Base-by-base conservation (phyloP, 2,888 invertebrate genomes). In the Phalangium opilio region DNA sequence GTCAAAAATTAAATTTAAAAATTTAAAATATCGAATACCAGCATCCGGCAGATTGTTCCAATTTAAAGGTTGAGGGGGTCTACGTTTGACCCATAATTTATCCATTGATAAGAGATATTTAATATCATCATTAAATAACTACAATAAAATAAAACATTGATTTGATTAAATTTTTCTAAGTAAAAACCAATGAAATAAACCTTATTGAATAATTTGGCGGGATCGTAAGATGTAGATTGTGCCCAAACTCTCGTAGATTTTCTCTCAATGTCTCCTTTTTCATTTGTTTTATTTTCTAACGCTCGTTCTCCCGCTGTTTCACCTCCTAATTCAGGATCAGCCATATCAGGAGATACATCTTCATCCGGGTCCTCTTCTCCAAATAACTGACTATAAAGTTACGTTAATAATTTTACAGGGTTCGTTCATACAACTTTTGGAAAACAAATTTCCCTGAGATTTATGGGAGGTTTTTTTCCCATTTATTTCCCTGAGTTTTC, bases 291-390 rank as follows among this genome's bases (percentile, higher is more conserved):
- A 38, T 17, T 10, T 15, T 38, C 18, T 3, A 38, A 38, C 10
- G 38, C 70, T 0, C 52, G 50, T 17, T 59, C 52, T 34, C 66
- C 50, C 3, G 66, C 66, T 7, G 27, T 27, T 21, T 57, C 49
- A 18, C 80, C 81, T 17, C 79, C 75, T 4, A 85, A 82, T 68
- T 95, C 95, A 7, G 93, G 91, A 69, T 96, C 95, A 17, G 83
- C 89, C 1, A 87, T 80, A 63, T 98, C 96, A 0, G 98, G 98
- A 11, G 95, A 93, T 2, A 98, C 95, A 65, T 96, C 96, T 62
- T 96, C 81, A 69, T 96, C 95, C 0, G 90, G 85, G 66, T 93
- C 93, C 52, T 81, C 43, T 68, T 95, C 91, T 0, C 98, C 98
- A 71, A 95, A 99, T 14, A 99, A 71, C 69, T 98, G 96, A 69